Conservation (phyloP, 2,888 invertebrate species). For the Microplitis deprimator region DNA sequence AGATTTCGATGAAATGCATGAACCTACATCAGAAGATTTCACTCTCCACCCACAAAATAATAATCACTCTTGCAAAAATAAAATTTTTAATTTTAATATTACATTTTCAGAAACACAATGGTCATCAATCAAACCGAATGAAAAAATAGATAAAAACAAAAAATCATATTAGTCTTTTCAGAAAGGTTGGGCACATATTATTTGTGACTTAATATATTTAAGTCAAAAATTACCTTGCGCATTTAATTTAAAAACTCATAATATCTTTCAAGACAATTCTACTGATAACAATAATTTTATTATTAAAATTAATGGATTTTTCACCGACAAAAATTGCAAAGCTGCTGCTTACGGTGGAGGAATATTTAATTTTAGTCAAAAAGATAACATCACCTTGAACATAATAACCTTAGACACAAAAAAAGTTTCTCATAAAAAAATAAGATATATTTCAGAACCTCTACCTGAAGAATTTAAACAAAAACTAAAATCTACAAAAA, state of each 20-base stretch:
- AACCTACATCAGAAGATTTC: conserved; percentile 8
- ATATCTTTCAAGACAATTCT: background rate
- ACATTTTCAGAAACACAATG: background rate
- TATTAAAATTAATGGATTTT: conserved; percentile 9
- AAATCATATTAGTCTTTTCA: background rate
- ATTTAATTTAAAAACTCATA: background rate
- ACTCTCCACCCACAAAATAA: conserved; percentile 1
- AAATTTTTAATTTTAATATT: background rate
- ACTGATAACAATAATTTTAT: background rate
- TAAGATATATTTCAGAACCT: background rate
- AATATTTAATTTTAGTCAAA: background rate
- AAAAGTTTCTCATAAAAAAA: background rate
- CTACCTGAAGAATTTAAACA: conserved; percentile 1
- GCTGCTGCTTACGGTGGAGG: conserved; percentile 8
- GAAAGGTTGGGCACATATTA: background rate
- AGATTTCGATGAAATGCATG: background rate
- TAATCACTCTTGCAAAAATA: background rate
- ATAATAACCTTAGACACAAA: background rate
- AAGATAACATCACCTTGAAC: background rate
- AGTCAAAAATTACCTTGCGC: background rate
- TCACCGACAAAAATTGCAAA: conserved; percentile 4
- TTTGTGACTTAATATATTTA: background rate
- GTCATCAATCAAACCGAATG: background rate
- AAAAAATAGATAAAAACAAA: background rate
- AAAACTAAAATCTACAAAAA: conserved; percentile 35